These are phyloP conservation scores for Lepidothrix coronata DNA, from an alignment of 2,113 vertebrate genomes.

Conservation along the genomic window DNA sequence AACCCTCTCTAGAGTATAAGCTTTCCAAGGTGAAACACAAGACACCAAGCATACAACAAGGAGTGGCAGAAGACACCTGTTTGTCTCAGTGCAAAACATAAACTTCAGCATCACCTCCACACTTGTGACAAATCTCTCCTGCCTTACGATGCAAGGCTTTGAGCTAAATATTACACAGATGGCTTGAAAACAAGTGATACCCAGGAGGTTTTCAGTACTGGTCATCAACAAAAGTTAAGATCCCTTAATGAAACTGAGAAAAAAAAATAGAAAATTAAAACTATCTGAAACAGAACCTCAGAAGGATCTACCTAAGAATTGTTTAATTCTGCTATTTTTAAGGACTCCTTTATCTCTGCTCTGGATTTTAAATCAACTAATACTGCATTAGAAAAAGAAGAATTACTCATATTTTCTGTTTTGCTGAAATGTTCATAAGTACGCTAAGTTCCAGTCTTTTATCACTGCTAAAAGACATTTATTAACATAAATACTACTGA, in stretches of 20 bases:
- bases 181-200: background rate
- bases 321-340: background rate
- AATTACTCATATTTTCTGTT: background rate
- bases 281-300: background rate
- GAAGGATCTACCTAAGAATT: background rate
- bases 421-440: background rate
- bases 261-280: background rate
- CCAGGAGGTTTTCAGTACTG: background rate
- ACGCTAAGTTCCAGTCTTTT: background rate
- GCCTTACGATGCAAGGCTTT: background rate
- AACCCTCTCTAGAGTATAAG: background rate
- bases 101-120: background rate
- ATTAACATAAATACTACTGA: background rate
- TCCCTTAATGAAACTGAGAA: background rate
- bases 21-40: background rate
- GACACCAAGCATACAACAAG: background rate
- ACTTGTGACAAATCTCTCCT: background rate
- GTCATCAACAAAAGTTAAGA: background rate
- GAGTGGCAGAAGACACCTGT: background rate
- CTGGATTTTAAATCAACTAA: background rate
- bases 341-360: background rate
- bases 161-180: background rate
- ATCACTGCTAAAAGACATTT: background rate
- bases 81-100: background rate
- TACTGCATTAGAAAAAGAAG: background rate